Evolutionary conservation across 2,113 vertebrate species (phyloP), one percentile per base, ranked within the genome.

Genomic region (Agelaius tricolor): DNA sequence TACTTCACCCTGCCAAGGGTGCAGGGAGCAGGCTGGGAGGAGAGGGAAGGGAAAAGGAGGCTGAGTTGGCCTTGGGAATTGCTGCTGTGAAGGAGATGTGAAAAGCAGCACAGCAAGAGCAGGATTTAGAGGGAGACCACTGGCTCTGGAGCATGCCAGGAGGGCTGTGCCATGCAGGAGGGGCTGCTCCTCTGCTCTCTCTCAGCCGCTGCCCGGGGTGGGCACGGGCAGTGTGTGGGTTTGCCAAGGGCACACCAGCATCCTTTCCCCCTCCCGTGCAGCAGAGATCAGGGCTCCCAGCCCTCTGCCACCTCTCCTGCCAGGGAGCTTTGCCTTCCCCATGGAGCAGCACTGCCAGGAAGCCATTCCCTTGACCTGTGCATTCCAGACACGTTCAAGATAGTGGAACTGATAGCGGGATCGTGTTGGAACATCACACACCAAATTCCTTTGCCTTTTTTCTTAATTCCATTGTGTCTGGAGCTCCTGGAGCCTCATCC

Each of bases 381-480:
- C 97, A 97, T 98, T 97, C 98, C 98, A 91, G 91, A 89, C 95
- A 86, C 96, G 11, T 93, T 91, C 7, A 17, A 98, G 97, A 97
- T 97, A 97, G 93, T 52, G 96, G 94, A 95, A 87, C 82, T 96
- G 97, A 97, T 97, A 98, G 95, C 9, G 18, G 84, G 92, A 85
- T 98, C 98, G 0, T 98, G 98, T 98, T 90, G 96, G 97, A 97
- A 95, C 98, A 98, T 88, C 55, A 24, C 91, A 90, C 94, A 51
- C 86, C 2, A 0, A 68, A 92, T 97, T 91, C 97, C 97, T 96
- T 89, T 24, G 76, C 58, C 86, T 95, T 96, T 96, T 92, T 76
- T 92, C 93, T 90, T 97, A 97, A 97, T 92, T 96, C 57, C 83
- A 37, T 94, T 92, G 96, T 96, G 83, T 97, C 94, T 94, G 86